Evolutionary conservation across 2,797 vertebrate species (phyloP).

Genomic region (Steatocranus sp.): DNA sequence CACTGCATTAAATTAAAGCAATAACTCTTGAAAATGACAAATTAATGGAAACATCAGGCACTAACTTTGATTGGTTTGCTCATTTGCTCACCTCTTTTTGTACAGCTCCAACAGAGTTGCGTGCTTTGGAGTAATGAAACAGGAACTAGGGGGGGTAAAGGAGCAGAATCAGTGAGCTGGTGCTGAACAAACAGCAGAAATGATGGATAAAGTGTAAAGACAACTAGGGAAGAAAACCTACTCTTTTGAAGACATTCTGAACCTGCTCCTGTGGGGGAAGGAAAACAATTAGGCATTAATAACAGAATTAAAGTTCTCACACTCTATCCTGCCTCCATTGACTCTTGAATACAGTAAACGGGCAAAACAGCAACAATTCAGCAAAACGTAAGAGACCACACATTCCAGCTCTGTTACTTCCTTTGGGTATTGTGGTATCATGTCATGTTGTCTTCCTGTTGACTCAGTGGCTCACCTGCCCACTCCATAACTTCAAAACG

Average conservation of each 20-base stretch:
- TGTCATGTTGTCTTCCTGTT: neutral
- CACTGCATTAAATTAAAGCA: neutral
- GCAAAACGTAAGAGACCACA: neutral
- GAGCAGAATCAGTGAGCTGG: neutral
- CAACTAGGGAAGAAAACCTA: conserved; percentile 27
- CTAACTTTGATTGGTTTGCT: neutral
- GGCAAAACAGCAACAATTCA: neutral
- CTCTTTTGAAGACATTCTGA: conserved; percentile 80
- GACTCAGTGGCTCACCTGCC: neutral
- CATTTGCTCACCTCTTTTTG: conserved; percentile 61
- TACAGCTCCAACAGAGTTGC: conserved; percentile 64
- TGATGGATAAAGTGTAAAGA: neutral
- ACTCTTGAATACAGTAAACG: neutral
- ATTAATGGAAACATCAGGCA: neutral
- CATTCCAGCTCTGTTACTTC: neutral
- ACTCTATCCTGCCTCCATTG: neutral
- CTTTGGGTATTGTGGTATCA: neutral
- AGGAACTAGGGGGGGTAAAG: conserved; percentile 61
- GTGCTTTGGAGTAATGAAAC: conserved; percentile 80
- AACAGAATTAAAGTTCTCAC: neutral
- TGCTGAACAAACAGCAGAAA: neutral
- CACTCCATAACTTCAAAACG: neutral
- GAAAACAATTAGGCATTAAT: neutral
- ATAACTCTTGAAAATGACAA: neutral
- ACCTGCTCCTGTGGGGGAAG: conserved; percentile 65